Evolutionary conservation across 2,888 invertebrate species (phyloP).

Genomic region (Tricholauxania praeusta): DNA sequence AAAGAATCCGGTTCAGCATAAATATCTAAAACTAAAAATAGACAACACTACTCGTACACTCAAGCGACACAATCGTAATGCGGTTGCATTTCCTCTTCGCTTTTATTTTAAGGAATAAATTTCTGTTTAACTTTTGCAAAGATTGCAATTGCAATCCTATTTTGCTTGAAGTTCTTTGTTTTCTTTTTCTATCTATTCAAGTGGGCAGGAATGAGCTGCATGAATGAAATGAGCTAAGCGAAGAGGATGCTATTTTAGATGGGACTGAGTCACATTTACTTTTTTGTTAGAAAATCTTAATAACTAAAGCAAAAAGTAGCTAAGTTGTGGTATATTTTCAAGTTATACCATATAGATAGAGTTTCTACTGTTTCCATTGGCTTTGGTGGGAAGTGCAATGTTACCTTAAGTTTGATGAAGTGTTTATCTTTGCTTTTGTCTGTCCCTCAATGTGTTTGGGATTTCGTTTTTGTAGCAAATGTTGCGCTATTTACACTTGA

Average conservation of each 20-base stretch:
- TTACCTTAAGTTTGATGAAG: constrained; percentile 33
- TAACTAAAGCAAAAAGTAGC: constrained; percentile 7
- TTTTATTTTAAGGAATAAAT: constrained; percentile 22
- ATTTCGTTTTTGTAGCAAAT: not conserved
- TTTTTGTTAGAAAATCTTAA: constrained; percentile 23
- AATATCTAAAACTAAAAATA: constrained; percentile 35
- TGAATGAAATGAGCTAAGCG: constrained; percentile 16
- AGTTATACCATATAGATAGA: not conserved
- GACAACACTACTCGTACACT: not conserved
- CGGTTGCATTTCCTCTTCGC: constrained; percentile 27
- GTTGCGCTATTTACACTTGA: constrained; percentile 25
- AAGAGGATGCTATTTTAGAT: not conserved
- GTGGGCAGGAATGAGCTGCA: constrained; percentile 1
- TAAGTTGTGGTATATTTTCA: not conserved
- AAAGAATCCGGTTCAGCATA: too few species aligned
- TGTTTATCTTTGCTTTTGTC: constrained; percentile 15
- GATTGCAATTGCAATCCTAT: constrained; percentile 21
- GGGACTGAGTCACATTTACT: not conserved
- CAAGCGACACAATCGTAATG: not conserved
- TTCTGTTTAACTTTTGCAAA: constrained; percentile 28
- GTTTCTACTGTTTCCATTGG: not conserved
- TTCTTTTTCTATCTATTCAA: too few species aligned
- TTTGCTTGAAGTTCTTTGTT: not conserved
- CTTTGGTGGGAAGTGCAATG: not conserved
- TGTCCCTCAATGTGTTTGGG: not conserved